phyloP scores from a whole-genome alignment of 2,113 vertebrate species.

The Onychostoma macrolepis region DNA sequence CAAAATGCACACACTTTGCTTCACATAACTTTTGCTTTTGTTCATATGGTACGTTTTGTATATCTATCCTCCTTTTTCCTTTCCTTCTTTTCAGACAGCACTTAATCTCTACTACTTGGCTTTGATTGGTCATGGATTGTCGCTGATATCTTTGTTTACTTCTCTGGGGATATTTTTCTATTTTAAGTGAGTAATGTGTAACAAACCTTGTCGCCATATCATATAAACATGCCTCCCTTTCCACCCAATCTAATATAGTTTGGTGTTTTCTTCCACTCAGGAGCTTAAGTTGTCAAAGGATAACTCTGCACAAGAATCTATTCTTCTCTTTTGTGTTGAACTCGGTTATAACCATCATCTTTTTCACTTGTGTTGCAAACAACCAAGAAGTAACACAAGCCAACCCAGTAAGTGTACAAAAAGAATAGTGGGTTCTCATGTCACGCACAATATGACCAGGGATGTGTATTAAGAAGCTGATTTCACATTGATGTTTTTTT shows the following conservation, averaged over 20 bases:
- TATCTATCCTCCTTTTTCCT: slow-evolving; percentile 6
- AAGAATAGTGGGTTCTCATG: background rate
- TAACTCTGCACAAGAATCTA: slow-evolving; percentile 97
- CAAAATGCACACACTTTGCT: background rate
- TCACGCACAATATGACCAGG: background rate
- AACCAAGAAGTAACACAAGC: slow-evolving; percentile 81
- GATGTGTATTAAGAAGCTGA: background rate
- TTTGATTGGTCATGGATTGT: slow-evolving; percentile 92
- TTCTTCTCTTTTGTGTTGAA: slow-evolving; percentile 95
- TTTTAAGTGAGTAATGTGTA: slow-evolving; percentile 88
- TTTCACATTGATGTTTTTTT: background rate
- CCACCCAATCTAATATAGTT: background rate
- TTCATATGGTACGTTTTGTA: background rate
- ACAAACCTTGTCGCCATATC: background rate
- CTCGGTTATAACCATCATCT: slow-evolving; percentile 89
- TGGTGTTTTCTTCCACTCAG: slow-evolving; percentile 68
- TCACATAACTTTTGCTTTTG: background rate
- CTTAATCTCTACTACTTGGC: slow-evolving; percentile 92
- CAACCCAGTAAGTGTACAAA: slow-evolving; percentile 83
- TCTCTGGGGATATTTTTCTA: slow-evolving; percentile 95
- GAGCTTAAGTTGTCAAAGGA: slow-evolving; percentile 96
- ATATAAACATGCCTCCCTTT: background rate
- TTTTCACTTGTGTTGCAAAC: slow-evolving; percentile 81
- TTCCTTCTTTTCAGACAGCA: slow-evolving; percentile 77
- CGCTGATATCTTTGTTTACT: slow-evolving; percentile 86